A percentile compares a stretch with the other conserved stretches of the same genome.
Conservation (phyloP, 2,888 invertebrate genomes). For the Pollenia labialis region DNA sequence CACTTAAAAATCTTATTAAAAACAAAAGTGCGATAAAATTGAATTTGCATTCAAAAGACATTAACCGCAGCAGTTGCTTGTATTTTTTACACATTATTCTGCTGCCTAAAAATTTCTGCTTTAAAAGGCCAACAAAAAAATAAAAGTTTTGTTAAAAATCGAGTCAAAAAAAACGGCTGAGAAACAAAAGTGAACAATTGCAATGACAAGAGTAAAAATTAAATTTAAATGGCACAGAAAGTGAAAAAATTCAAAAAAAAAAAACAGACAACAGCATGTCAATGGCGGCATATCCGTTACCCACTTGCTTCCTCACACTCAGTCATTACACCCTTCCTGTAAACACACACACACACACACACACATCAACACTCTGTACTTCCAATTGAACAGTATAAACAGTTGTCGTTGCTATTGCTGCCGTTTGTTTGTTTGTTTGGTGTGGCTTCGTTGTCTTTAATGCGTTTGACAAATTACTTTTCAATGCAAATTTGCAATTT, state of each 20-base stretch:
- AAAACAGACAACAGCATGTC: slow-evolving; percentile 68
- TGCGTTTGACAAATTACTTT: slow-evolving; percentile 78
- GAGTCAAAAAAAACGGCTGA: slow-evolving; percentile 45
- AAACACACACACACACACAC: slow-evolving; percentile 19
- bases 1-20: slow-evolving; percentile 79
- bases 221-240: slow-evolving; percentile 76
- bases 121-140: slow-evolving; percentile 10
- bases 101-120: slow-evolving; percentile 63
- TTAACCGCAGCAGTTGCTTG: slow-evolving; percentile 83
- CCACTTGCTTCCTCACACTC: slow-evolving; percentile 28
- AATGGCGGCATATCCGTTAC: slow-evolving; percentile 71
- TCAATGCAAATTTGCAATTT: slow-evolving; percentile 77
- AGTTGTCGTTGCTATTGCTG: slow-evolving; percentile 21
- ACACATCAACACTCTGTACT: neutral
- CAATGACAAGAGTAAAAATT: slow-evolving; percentile 78
- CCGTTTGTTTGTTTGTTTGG: slow-evolving; percentile 14
- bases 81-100: slow-evolving; percentile 60
- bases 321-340: slow-evolving; percentile 37
- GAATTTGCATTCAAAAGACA: slow-evolving; percentile 82
- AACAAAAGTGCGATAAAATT: slow-evolving; percentile 82
- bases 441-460: slow-evolving; percentile 73
- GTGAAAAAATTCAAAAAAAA: slow-evolving; percentile 78
- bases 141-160: slow-evolving; percentile 51
- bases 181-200: slow-evolving; percentile 61
- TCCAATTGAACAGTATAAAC: slow-evolving; percentile 37